Evolutionary conservation across 2,797 vertebrate genomes (phyloP), one percentile per base, ranked within the genome.

Genomic region (Lates japonicus): DNA sequence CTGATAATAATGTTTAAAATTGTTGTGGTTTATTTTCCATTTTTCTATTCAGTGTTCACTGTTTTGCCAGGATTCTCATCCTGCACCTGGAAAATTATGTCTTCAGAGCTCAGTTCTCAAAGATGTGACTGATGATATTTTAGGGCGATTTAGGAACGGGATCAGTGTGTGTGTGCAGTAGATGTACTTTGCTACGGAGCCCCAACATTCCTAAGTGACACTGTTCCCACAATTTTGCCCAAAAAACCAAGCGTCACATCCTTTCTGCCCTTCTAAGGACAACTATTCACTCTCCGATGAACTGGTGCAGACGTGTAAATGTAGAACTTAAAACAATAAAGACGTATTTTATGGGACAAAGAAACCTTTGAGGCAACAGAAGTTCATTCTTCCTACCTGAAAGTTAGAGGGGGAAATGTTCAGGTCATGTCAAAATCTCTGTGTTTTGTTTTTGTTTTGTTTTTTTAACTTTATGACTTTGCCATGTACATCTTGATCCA

Each of bases 301-400:
- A 82, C 55, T 70, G 62, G 68, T 70, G 79, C 81, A 89, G 80
- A 87, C 4, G 31, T 87, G 92, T 88, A 91, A 92, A 90, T 59
- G 85, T 92, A 92, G 87, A 89, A 85, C 82, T 92, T 89, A 90
- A 87, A 91, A 90, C 78, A 93, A 92, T 87, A 92, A 90, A 90
- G 84, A 70, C 41, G 7, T 37, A 80, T 71, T 84, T 86, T 78
- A 60, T 61, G 57, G 76, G 78, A 91, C 85, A 88, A 82, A 90
- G 84, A 82, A 84, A 83, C 74, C 72, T 88, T 89, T 94, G 90
- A 89, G 87, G 74, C 58, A 82, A 77, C 62, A 77, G 65, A 66
- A 64, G 59, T 78, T 76, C 68, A 78, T 44, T 90, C 48, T 19
- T 70, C 33, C 16, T 33, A 62, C 55, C 58, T 89, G 52, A 77